Evolutionary conservation across 1,140 invertebrate species (phyloP).

Genomic region (Proales similis): DNA sequence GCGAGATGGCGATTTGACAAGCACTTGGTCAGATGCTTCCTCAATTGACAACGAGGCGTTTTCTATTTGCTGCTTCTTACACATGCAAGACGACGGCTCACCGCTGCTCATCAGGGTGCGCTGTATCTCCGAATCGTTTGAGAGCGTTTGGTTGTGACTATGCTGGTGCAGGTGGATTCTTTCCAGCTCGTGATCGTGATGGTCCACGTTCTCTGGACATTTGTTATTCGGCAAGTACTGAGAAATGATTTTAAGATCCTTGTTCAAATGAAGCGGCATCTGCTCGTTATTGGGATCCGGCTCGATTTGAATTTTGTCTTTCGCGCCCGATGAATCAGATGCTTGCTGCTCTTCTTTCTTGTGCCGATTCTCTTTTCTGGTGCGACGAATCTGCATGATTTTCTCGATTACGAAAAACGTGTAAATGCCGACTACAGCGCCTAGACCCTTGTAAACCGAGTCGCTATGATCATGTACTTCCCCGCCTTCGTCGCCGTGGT

Average conservation of each 20-base stretch:
- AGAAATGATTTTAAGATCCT: slow-evolving; percentile 29
- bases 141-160: too few species aligned
- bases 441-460: slow-evolving; percentile 11
- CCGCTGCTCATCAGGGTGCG: too few species aligned
- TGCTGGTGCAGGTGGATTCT: slow-evolving; percentile 31
- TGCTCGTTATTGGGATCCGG: background rate
- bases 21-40: too few species aligned
- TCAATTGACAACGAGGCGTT: too few species aligned
- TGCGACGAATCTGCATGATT: slow-evolving; percentile 27
- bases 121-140: too few species aligned
- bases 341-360: background rate
- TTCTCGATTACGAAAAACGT: slow-evolving; percentile 30
- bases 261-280: slow-evolving; percentile 21
- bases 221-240: slow-evolving; percentile 35
- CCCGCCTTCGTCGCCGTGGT: slow-evolving; percentile 2
- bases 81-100: background rate
- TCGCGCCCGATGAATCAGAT: background rate
- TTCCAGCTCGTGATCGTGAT: slow-evolving; percentile 33
- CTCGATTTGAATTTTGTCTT: background rate
- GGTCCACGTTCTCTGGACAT: slow-evolving; percentile 27
- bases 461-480: background rate
- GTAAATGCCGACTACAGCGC: slow-evolving; percentile 27
- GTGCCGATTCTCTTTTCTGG: slow-evolving; percentile 21
- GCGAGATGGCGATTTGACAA: too few species aligned
- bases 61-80: too few species aligned